These are phyloP conservation scores for Electrophaes corylata DNA, from an alignment of 2,888 invertebrate species.

Conservation along the genomic window DNA sequence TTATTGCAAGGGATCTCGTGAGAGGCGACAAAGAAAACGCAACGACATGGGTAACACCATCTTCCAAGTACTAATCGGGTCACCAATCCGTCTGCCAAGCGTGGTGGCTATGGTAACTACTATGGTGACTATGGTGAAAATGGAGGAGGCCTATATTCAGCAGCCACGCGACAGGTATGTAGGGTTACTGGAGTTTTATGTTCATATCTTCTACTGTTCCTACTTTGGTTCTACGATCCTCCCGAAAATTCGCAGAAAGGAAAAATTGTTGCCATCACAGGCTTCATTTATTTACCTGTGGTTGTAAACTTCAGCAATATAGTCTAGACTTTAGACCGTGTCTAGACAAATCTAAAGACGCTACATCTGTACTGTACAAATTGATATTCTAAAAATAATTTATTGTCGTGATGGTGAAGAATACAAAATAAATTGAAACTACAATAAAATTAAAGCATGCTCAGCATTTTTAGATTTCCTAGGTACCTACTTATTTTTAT, in stretches of 20 bases:
- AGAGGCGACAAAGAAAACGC: too few species aligned
- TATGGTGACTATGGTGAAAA: too few species aligned
- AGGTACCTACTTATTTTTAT: constrained; percentile 2
- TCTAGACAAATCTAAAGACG: constrained; percentile 26
- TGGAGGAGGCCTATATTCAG: too few species aligned
- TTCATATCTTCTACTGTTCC: too few species aligned
- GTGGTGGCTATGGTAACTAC: too few species aligned
- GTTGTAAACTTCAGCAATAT: constrained; percentile 3
- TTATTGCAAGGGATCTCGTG: too few species aligned
- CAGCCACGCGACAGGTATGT: too few species aligned
- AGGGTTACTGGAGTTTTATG: too few species aligned
- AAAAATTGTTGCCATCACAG: neutral
- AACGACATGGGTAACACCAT: too few species aligned
- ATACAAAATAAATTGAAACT: constrained; percentile 11
- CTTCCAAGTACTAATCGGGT: too few species aligned
- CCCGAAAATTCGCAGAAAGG: neutral
- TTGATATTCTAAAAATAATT: constrained; percentile 19
- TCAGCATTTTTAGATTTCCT: constrained; percentile 9
- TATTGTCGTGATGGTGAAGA: constrained; percentile 8
- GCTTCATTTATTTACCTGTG: constrained; percentile 14
- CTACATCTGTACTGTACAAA: constrained; percentile 9
- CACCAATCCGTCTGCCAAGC: too few species aligned
- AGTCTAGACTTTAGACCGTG: constrained; percentile 19
- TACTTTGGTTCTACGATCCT: too few species aligned
- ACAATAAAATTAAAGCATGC: neutral